These are phyloP conservation scores for Sprattus sprattus DNA, from an alignment of 2,113 vertebrate genomes.

Conservation along the genomic window DNA sequence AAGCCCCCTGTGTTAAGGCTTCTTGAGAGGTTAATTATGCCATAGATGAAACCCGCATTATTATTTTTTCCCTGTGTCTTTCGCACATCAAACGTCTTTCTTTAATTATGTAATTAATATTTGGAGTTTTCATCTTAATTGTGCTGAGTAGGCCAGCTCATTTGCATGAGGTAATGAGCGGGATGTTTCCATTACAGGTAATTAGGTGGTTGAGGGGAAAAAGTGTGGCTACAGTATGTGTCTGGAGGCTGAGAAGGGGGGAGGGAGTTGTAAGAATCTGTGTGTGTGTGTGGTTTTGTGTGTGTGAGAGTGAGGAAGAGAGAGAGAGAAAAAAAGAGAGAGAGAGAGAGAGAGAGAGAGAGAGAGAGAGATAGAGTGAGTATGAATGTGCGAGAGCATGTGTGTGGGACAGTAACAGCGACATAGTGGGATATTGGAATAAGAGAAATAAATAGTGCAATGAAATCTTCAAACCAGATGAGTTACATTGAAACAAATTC, in stretches of 20 bases:
- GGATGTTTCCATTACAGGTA: slow-evolving; percentile 81
- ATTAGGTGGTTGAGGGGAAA: slow-evolving; percentile 75
- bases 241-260: slow-evolving; percentile 12
- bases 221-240: slow-evolving; percentile 58
- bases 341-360: background rate
- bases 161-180: slow-evolving; percentile 79
- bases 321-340: background rate
- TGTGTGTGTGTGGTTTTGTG: background rate
- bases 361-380: background rate
- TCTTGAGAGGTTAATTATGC: slow-evolving; percentile 61
- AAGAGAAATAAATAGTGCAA: background rate
- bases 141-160: slow-evolving; percentile 71
- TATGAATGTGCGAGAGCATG: background rate
- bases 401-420: background rate
- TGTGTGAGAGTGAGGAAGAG: background rate
- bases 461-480: background rate
- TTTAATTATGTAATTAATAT: slow-evolving; percentile 73
- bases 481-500: background rate
- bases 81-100: slow-evolving; percentile 74
- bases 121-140: slow-evolving; percentile 75
- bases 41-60: slow-evolving; percentile 48
- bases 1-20: background rate
- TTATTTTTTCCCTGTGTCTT: slow-evolving; percentile 54
- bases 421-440: background rate
- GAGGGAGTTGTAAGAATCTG: slow-evolving; percentile 32